Evolutionary conservation across 2,113 vertebrate genomes (phyloP), one percentile per base, ranked within the genome.

Genomic region (Bagarius yarrelli): DNA sequence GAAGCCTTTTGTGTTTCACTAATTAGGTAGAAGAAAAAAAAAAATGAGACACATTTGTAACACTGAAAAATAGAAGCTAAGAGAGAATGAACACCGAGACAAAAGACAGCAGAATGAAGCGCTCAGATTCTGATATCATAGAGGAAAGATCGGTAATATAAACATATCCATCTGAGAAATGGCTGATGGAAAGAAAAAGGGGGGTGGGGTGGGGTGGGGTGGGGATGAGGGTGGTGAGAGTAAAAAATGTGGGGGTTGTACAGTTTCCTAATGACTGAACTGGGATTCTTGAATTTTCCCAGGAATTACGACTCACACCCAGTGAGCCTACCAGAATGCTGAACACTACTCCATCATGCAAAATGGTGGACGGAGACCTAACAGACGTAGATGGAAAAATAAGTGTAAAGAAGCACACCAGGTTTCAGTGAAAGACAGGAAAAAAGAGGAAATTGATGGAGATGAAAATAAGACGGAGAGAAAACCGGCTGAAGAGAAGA

Each of bases 241-340:
- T 66, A 34, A 50, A 30, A 71, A 30, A 52, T 30, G 16, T 21
- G 11, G 47, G 50, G 25, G 70, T 53, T 55, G 50, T 55, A 56
- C 59, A n/a, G 50, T 80, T 57, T 23, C 73, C 47, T 71, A 19
- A 59, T 73, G 63, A 78, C 50, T 60, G 30, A 69, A 71, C 32
- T 64, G 25, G 59, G 12, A 57, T 12, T 47, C 36, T 34, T 57
- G 76, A 57, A 76, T 82, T 79, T 85, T 78, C 84, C 64, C 78
- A 61, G 67, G 53, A 73, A 80, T 74, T 67, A 77, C 83, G 64
- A 86, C 60, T 72, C 64, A 40, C 56, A 66, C 53, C 66, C 30
- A 55, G 32, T 74, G 60, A 53, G 36, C 25, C 57, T 79, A 69
- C 64, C 8, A 25, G 64, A 76, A 76, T 23, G 59, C 50, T 52